Evolutionary conservation across 2,888 invertebrate genomes (phyloP).

Genomic region (Ormyrus thymus): DNA sequence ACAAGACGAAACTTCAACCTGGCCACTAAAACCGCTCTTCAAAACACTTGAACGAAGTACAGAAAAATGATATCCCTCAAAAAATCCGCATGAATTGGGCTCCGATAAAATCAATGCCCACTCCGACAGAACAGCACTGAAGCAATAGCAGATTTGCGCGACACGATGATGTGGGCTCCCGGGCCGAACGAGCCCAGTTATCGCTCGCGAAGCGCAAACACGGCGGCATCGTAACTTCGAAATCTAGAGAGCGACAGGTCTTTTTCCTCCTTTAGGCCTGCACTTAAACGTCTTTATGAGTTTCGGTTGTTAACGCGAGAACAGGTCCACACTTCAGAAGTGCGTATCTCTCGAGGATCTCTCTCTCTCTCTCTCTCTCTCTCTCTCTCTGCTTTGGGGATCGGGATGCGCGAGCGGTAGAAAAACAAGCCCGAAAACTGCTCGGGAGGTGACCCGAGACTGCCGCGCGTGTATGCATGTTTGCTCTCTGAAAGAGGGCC

Average conservation of each 20-base stretch:
- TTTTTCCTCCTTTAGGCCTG: slow-evolving; percentile 57
- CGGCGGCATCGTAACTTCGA: slow-evolving; percentile 60
- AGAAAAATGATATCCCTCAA: background rate
- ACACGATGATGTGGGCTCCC: background rate
- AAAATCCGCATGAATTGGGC: slow-evolving; percentile 16
- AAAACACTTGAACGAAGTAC: background rate
- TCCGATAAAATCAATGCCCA: slow-evolving; percentile 33
- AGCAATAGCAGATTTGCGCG: background rate
- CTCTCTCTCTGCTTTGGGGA: slow-evolving; percentile 1
- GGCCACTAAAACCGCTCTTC: background rate
- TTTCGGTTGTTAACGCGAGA: slow-evolving; percentile 73
- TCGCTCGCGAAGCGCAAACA: slow-evolving; percentile 13
- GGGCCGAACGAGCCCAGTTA: slow-evolving; percentile 37
- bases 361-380: background rate
- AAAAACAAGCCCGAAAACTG: slow-evolving; percentile 34
- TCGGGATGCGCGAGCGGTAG: slow-evolving; percentile 10
- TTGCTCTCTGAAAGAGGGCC: too few species aligned
- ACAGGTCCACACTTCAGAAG: slow-evolving; percentile 62
- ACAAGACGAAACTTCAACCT: background rate
- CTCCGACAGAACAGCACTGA: slow-evolving; percentile 3
- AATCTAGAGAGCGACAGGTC: slow-evolving; percentile 54
- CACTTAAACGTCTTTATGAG: slow-evolving; percentile 74
- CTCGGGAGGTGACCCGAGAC: background rate
- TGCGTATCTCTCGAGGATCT: slow-evolving; percentile 58
- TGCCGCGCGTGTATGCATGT: background rate